These are phyloP conservation scores for Aspidiotus destructor DNA, from an alignment of 2,888 invertebrate species.

Conservation along the genomic window DNA sequence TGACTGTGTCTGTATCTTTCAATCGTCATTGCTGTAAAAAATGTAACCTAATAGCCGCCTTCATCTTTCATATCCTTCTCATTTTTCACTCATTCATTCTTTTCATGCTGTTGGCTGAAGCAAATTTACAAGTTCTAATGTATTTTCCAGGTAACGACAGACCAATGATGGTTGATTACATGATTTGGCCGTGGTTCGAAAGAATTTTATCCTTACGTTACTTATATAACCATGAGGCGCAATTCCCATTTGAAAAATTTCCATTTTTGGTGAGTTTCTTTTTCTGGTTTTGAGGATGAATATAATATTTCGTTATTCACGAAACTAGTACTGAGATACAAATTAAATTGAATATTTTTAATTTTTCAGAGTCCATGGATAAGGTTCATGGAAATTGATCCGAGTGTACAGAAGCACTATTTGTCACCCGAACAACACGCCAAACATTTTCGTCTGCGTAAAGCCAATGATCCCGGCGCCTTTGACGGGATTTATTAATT, in stretches of 20 bases:
- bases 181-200: constrained; percentile 81
- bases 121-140: background rate
- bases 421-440: constrained; percentile 60
- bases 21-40: too few species aligned
- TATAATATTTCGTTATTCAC: too few species aligned
- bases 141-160: constrained; percentile 45
- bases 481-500: background rate
- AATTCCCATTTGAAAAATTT: constrained; percentile 56
- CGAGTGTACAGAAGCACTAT: constrained; percentile 57
- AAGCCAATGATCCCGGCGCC: constrained; percentile 39
- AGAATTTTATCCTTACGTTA: constrained; percentile 52
- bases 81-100: background rate
- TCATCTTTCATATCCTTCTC: too few species aligned
- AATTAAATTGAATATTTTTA: constrained; percentile 5
- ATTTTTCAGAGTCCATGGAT: constrained; percentile 57
- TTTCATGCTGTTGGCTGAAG: background rate
- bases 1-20: too few species aligned
- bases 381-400: constrained; percentile 57
- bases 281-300: background rate
- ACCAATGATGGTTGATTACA: constrained; percentile 70
- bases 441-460: constrained; percentile 56
- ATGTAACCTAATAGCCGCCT: too few species aligned
- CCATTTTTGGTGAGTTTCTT: constrained; percentile 50
- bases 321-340: too few species aligned
- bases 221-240: constrained; percentile 53